Evolutionary conservation across 2,113 vertebrate species (phyloP).

Genomic region (Mirounga angustirostris): DNA sequence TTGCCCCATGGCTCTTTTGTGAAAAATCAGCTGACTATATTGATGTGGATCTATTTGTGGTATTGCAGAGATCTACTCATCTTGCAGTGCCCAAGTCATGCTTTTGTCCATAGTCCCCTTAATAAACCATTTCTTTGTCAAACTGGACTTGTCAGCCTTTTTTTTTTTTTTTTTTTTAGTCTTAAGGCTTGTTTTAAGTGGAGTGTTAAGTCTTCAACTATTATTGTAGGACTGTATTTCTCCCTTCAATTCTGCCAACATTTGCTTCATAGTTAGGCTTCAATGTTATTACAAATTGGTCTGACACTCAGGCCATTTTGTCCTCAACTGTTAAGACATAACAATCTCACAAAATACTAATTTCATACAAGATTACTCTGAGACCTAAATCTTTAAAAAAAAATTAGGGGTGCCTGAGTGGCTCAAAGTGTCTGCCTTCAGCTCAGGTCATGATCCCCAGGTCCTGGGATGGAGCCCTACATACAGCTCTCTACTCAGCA

Average conservation of each 20-base stretch:
- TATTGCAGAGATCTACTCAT: background rate
- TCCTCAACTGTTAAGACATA: background rate
- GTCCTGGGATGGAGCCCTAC: too few relatives aligned
- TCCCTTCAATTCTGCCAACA: background rate
- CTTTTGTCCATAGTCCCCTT: background rate
- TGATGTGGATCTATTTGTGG: background rate
- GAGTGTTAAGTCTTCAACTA: background rate
- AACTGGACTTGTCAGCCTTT: background rate
- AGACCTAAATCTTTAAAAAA: too few relatives aligned
- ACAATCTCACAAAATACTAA: background rate
- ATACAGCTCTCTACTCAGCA: too few relatives aligned
- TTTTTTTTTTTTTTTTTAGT: background rate
- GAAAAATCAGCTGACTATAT: background rate
- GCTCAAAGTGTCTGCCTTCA: too few relatives aligned
- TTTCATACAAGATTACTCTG: background rate
- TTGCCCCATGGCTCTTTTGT: background rate
- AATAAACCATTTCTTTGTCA: background rate
- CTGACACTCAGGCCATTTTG: background rate
- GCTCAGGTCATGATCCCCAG: too few relatives aligned
- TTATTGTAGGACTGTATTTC: background rate
- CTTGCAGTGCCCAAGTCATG: background rate
- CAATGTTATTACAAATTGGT: background rate
- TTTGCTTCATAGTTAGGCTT: background rate
- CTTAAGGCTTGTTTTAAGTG: background rate
- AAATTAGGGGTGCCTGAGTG: too few relatives aligned